These are phyloP conservation scores for Periparus ater DNA, from an alignment of 2,797 vertebrate species.

Conservation along the genomic window DNA sequence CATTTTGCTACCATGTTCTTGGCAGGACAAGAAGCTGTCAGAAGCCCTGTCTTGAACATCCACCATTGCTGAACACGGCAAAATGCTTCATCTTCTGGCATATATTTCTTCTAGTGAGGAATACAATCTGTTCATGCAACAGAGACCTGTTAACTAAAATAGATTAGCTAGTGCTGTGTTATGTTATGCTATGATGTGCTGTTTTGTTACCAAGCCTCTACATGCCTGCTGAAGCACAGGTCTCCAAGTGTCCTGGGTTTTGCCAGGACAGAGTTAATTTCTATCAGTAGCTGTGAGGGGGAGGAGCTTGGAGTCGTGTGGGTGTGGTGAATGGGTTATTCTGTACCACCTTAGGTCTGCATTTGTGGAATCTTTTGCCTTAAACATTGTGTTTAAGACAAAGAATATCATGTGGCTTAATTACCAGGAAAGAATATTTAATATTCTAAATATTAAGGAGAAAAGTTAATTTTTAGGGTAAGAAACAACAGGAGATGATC, in stretches of 20 bases:
- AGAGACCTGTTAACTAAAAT: background rate
- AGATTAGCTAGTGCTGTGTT: background rate
- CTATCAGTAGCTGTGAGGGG: no score
- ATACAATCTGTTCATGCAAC: background rate
- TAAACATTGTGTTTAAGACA: background rate
- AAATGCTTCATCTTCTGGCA: background rate
- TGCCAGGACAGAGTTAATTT: background rate
- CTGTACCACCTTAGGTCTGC: background rate
- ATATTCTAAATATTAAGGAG: background rate
- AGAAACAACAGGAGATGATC: background rate
- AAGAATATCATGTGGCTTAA: background rate
- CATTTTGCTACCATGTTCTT: accelerated
- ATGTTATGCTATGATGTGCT: background rate
- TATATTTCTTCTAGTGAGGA: background rate
- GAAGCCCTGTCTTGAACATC: background rate
- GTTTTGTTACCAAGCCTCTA: background rate
- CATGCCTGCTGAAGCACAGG: background rate
- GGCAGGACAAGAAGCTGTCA: accelerated
- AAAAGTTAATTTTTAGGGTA: background rate
- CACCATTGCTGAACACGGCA: background rate
- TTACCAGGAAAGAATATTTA: background rate
- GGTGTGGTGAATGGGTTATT: background rate
- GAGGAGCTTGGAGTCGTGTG: accelerated
- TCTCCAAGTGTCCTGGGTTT: no score
- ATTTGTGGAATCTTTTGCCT: background rate